A percentile compares a stretch with the other conserved stretches of the same genome.
These are phyloP conservation scores for Polydrusus tereticollis DNA, from an alignment of 2,888 invertebrate species.

Conservation along the genomic window DNA sequence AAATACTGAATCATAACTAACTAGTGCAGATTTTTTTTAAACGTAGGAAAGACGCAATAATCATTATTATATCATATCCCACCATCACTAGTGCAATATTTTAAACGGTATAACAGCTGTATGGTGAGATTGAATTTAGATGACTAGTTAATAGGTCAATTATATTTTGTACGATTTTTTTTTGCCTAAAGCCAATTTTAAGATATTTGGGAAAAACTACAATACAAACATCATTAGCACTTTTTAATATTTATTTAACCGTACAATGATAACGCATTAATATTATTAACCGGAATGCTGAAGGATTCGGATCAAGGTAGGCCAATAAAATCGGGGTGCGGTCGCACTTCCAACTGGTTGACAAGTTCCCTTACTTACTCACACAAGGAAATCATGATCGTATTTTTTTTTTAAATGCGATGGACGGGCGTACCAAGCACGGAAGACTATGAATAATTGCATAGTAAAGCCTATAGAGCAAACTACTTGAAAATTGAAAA, in stretches of 20 bases:
- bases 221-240: background rate
- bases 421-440: constrained; percentile 35
- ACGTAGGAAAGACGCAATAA: background rate
- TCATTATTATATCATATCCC: background rate
- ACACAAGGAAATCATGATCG: constrained; percentile 49
- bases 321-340: constrained; percentile 58
- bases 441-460: constrained; percentile 18
- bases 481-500: too few relatives aligned
- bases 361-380: constrained; percentile 45
- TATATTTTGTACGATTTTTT: background rate
- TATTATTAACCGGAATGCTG: constrained; percentile 33
- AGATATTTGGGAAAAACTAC: too few relatives aligned
- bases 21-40: background rate
- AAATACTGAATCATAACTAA: background rate
- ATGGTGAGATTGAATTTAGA: too few relatives aligned
- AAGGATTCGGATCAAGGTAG: constrained; percentile 61
- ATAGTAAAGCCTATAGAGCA: too few relatives aligned
- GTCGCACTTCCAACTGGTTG: constrained; percentile 49
- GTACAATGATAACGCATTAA: background rate
- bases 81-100: too few relatives aligned
- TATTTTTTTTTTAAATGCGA: constrained; percentile 20
- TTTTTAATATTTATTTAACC: background rate
- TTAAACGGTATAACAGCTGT: too few relatives aligned
- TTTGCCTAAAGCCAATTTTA: background rate
- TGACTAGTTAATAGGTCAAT: background rate